Base-by-base conservation (phyloP, 2,888 invertebrate genomes). In the Drosophila leonis region DNA sequence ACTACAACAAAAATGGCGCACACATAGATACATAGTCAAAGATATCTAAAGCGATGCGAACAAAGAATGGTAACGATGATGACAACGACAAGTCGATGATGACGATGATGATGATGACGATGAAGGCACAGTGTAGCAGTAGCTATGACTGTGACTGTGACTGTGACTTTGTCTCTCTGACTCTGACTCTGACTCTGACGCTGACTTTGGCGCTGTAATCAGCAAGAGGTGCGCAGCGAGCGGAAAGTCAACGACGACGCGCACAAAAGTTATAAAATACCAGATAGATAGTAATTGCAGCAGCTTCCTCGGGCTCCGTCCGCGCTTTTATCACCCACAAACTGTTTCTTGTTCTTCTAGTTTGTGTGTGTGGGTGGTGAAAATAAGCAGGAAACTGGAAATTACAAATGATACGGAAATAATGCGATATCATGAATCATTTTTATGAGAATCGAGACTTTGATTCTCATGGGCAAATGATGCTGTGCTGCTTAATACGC, bases 381-480 rank as follows among this genome's bases (percentile, higher is more conserved):
- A 89, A 89, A 89, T 87, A 89, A 89, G 85, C 80, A 89, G 90
- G 88, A 89, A 89, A 89, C 85, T 85, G 85, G 84, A 85, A 85
- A 85, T 85, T 85, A 89, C 85, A 85, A 85, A 85, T 85, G 85
- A 85, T 85, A 89, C 85, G 85, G 85, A 89, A 85, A 85, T 85
- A 85, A 85, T 85, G 90, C 89, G 89, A 87, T 89, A 85, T 87
- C 85, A 85, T 85, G 85, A 85, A 85, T 85, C 89, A 85, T 85
- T 85, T 85, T 89, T 85, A 89, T 78, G 87, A 82, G 87, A 88
- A 84, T 81, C 86, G 83, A 84, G 89, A 79, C 89, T 88, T 88
- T 79, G 82, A 88, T 88, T 83, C 84, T 76, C 82, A 70, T 77
- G 83, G 83, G 83, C 66, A 77, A 82, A 77, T 85, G 78, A 74